Evolutionary conservation across 1,140 invertebrate genomes (phyloP).

Genomic region (Calephelis nemesis): DNA sequence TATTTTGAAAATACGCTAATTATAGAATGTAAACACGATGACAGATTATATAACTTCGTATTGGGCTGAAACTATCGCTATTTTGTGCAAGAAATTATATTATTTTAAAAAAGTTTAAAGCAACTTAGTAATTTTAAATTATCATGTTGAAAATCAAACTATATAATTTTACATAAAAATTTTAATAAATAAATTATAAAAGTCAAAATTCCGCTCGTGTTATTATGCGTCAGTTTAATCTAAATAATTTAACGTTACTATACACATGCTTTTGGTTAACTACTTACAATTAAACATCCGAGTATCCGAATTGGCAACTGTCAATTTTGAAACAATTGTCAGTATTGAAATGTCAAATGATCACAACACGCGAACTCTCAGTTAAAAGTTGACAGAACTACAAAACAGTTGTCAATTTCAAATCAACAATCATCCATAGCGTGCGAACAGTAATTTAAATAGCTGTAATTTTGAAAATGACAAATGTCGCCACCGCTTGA

Average conservation of each 20-base stretch:
- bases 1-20: too few relatives aligned
- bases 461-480: too few relatives aligned
- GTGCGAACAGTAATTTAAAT: too few relatives aligned
- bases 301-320: neutral
- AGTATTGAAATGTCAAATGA: neutral
- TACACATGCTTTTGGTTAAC: constrained; percentile 15
- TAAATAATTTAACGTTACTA: constrained; percentile 13
- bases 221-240: constrained; percentile 1
- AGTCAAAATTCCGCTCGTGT: constrained; percentile 7
- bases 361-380: too few relatives aligned
- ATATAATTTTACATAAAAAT: constrained; percentile 5
- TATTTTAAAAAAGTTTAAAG: neutral
- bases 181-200: constrained; percentile 13
- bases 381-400: too few relatives aligned
- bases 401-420: too few relatives aligned
- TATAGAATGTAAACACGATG: too few relatives aligned
- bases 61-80: too few relatives aligned
- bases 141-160: constrained; percentile 1
- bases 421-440: too few relatives aligned
- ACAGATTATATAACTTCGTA: too few relatives aligned
- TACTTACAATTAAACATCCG: constrained; percentile 6
- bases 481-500: too few relatives aligned
- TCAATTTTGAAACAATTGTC: neutral
- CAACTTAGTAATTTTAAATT: neutral
- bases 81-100: too few relatives aligned